phyloP scores from a whole-genome alignment of 2,888 invertebrate genomes.

The Cristatella mucedo region DNA sequence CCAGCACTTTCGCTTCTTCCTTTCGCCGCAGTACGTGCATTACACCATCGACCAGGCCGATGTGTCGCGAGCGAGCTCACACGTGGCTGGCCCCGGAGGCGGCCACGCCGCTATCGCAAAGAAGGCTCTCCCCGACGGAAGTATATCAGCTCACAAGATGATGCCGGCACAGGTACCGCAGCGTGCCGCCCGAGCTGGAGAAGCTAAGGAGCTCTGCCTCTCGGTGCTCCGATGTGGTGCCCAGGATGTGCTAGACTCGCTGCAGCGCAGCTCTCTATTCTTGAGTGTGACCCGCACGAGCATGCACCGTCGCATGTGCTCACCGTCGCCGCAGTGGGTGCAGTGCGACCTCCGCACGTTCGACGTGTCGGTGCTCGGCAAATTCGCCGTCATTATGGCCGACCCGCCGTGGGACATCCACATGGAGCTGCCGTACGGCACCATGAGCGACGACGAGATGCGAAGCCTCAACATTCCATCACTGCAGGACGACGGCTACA shows the following conservation, averaged over 20 bases:
- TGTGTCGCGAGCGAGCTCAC: not conserved
- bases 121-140: too few species aligned
- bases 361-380: conserved; percentile 78
- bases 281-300: too few species aligned
- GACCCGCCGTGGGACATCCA: conserved; percentile 94
- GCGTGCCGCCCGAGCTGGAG: conserved; percentile 11
- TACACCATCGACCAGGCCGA: conserved; percentile 66
- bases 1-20: too few species aligned
- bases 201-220: conserved; percentile 16
- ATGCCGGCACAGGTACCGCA: conserved; percentile 8
- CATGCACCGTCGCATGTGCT: too few species aligned
- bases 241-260: not conserved
- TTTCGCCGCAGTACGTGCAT: conserved; percentile 80
- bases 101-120: too few species aligned
- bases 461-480: conserved; percentile 79
- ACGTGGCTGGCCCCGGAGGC: too few species aligned
- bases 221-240: conserved; percentile 19
- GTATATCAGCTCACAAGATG: conserved; percentile 7
- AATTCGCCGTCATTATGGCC: conserved; percentile 96
- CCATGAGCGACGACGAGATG: conserved; percentile 98
- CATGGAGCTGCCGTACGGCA: conserved; percentile 95
- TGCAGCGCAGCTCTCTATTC: not conserved
- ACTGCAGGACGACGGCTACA: conserved; percentile 82
- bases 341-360: conserved; percentile 83
- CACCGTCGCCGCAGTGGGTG: conserved; percentile 95